These are phyloP conservation scores for Pluvianellus socialis DNA, from an alignment of 2,113 vertebrate genomes.

Conservation along the genomic window DNA sequence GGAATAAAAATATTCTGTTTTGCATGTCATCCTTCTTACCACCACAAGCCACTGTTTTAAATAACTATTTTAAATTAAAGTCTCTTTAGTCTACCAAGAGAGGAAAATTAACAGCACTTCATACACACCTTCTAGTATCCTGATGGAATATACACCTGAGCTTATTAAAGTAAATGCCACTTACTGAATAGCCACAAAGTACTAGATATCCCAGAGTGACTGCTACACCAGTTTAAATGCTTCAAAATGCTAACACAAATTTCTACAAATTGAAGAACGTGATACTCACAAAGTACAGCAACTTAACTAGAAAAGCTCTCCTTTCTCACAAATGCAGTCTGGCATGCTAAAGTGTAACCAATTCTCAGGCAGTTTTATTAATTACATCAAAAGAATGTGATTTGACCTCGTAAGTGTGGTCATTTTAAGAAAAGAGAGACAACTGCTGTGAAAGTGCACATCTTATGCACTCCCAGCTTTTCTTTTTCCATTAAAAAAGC, in stretches of 20 bases:
- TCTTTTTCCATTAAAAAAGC: conserved; percentile 67
- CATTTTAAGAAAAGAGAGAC: conserved; percentile 41
- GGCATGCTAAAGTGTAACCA: background rate
- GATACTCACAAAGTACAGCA: background rate
- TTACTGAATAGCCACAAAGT: background rate
- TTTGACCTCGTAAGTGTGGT: conserved; percentile 21
- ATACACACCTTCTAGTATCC: background rate
- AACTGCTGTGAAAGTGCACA: conserved; percentile 58
- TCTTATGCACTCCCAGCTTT: conserved; percentile 44
- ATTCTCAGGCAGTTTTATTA: conserved; percentile 4
- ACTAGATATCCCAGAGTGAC: background rate
- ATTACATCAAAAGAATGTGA: conserved; percentile 18
- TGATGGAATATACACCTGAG: background rate
- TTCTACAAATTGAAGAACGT: background rate
- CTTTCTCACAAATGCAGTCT: background rate
- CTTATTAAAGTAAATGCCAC: background rate
- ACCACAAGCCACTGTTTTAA: background rate
- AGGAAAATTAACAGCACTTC: background rate
- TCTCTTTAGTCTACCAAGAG: background rate
- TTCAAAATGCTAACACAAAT: background rate
- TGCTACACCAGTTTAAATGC: background rate
- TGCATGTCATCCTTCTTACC: background rate
- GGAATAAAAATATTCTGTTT: background rate
- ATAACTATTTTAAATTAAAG: background rate
- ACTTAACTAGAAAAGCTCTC: background rate